phyloP scores from a whole-genome alignment of 2,797 vertebrate species.

The Amblyraja radiata region DNA sequence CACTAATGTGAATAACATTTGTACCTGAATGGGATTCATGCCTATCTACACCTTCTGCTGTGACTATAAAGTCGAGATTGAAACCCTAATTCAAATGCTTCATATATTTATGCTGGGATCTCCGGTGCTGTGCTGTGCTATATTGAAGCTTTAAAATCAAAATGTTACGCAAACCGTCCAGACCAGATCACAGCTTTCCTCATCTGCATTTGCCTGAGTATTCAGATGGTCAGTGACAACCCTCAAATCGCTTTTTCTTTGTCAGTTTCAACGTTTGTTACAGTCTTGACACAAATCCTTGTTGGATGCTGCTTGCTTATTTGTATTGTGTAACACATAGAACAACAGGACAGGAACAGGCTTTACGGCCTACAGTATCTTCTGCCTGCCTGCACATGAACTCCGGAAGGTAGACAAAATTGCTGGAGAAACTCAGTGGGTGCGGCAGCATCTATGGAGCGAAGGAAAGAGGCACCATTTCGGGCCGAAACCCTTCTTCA shows the following conservation, averaged over 20 bases:
- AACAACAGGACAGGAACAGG: too few species aligned
- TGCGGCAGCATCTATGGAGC: too few species aligned
- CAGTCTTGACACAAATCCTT: not conserved
- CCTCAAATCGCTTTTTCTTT: not conserved
- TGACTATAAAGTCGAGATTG: not conserved
- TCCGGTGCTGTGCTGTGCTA: not conserved
- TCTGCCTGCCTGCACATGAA: too few species aligned
- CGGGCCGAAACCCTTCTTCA: too few species aligned
- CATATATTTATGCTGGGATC: not conserved
- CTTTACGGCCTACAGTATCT: too few species aligned
- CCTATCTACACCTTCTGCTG: not conserved
- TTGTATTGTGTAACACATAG: not conserved
- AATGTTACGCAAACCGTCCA: not conserved
- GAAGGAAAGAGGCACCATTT: too few species aligned
- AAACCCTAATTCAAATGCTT: not conserved
- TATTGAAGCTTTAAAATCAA: too few species aligned
- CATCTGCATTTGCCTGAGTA: not conserved
- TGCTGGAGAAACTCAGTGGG: too few species aligned
- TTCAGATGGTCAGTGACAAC: not conserved
- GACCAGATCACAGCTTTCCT: not conserved
- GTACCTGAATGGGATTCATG: not conserved
- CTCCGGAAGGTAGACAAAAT: too few species aligned
- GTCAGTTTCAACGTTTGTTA: not conserved
- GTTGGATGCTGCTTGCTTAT: not conserved
- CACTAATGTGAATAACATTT: not conserved